These are phyloP conservation scores for Macrophya alboannulata DNA, from an alignment of 2,888 invertebrate genomes.

Conservation along the genomic window DNA sequence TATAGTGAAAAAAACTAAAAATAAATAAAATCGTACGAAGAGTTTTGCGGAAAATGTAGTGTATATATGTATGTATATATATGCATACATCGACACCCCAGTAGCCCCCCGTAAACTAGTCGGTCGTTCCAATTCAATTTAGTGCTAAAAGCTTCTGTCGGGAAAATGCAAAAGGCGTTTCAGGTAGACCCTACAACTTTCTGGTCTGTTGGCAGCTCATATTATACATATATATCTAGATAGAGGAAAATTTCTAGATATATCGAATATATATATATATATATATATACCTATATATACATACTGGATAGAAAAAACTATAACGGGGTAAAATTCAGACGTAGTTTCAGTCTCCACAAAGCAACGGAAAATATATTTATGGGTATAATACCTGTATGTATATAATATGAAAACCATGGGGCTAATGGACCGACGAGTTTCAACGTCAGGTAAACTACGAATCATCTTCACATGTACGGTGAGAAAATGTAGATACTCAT, in stretches of 20 bases:
- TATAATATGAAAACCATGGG: no score
- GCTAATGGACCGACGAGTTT: slow-evolving; percentile 32
- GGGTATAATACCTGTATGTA: not conserved
- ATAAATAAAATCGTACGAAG: not conserved
- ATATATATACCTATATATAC: not conserved
- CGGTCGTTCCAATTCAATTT: slow-evolving; percentile 53
- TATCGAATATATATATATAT: not conserved
- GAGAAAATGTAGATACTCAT: not conserved
- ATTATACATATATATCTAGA: slow-evolving; percentile 1
- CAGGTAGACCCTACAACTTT: slow-evolving; percentile 50
- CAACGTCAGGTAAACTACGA: slow-evolving; percentile 25
- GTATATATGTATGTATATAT: not conserved
- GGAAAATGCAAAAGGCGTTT: slow-evolving; percentile 25
- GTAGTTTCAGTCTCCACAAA: not conserved
- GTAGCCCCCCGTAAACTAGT: not conserved
- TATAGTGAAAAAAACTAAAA: not conserved
- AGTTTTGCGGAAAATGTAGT: not conserved
- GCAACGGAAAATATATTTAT: not conserved
- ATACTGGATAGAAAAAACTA: no score
- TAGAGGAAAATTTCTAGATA: not conserved
- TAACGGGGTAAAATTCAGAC: not conserved
- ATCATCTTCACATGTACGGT: not conserved
- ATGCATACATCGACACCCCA: not conserved
- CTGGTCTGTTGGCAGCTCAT: slow-evolving; percentile 39
- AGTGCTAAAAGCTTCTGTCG: slow-evolving; percentile 56